Base-by-base conservation (phyloP, 1,140 invertebrate genomes). In the Drosophila sp. region DNA sequence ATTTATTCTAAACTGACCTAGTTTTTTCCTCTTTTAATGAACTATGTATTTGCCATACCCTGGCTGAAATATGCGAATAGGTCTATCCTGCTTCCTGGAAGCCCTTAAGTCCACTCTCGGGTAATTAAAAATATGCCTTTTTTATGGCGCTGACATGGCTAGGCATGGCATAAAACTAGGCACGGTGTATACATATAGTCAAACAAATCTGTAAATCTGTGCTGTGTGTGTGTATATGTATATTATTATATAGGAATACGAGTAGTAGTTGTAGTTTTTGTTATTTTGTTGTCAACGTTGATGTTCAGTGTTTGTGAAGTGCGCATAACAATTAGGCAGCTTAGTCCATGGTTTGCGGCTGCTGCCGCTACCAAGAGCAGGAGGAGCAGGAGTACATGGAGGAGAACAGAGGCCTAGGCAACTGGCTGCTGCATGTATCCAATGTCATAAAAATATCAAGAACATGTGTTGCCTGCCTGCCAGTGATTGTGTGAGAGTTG, bases 281-380 rank as follows among this genome's bases (percentile, higher is more conserved):
- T 50, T 56, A 50, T 72, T 25, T 60, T 56, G 58, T 57, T 62
- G 69, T 76, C 60, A 60, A 65, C 72, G 66, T 64, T 79, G 66
- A 56, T 73, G 71, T 64, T 57, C 55, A 57, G 50, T 69, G 74
- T 67, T 25, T 79, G 67, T 70, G 81, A 79, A 78, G 71, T 68
- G 72, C 66, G 70, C 66, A 66, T 75, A 84, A 89, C 80, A 87
- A 87, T 87, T 87, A 87, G 84, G 70, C 84, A 77, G 84, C 76
- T 82, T 87, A 79, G 83, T 67, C 60, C 68, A 70, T 55, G 63
- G 61, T 57, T 67, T 50, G 44, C 44, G 23, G 23, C 44, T 27
- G 44, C 1, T 35, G 33, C 44, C 8, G 44, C 25, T 27, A 4
- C 44, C n/a, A 50, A 25, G 23, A 50, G 23, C 3, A 50, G n/a